Percentiles rank a stretch among this genome's conserved stretches.
These are phyloP conservation scores for Trinectes maculatus DNA, from an alignment of 2,113 vertebrate species.

Conservation along the genomic window DNA sequence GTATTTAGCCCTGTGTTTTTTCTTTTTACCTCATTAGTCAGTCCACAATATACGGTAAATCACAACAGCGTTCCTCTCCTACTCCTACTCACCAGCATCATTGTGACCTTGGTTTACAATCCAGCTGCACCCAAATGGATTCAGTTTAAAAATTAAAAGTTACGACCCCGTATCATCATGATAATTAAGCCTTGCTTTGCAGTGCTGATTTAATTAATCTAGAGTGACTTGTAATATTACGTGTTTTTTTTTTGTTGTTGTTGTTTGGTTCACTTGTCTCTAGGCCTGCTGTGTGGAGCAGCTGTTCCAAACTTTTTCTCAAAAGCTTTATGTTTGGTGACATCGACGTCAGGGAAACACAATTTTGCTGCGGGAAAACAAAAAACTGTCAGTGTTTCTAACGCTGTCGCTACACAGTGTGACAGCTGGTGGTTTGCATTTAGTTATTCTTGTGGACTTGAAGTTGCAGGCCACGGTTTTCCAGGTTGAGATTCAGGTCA, in stretches of 20 bases:
- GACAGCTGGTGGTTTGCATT: constrained; percentile 20
- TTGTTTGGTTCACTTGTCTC: neutral
- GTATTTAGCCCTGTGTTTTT: constrained; percentile 13
- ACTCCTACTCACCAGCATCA: neutral
- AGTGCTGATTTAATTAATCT: constrained; percentile 18
- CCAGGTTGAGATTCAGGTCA: constrained; percentile 10
- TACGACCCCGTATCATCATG: constrained; percentile 1
- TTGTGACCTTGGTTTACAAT: neutral
- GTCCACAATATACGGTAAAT: neutral
- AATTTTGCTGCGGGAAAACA: constrained; percentile 9
- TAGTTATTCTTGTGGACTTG: neutral
- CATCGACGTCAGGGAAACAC: neutral
- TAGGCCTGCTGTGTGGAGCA: constrained; percentile 10
- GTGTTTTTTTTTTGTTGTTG: too few species aligned
- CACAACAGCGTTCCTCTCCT: constrained; percentile 3
- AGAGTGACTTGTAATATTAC: neutral
- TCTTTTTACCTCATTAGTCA: constrained; percentile 3
- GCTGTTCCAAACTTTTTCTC: neutral
- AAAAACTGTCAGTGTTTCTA: constrained; percentile 24
- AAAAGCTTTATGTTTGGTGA: constrained; percentile 20
- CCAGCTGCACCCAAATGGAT: neutral
- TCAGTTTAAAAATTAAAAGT: constrained; percentile 1
- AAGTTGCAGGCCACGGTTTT: neutral
- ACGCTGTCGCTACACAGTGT: neutral
- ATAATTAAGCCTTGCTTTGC: neutral